Percentiles rank a stretch among this genome's conserved stretches.
These are phyloP conservation scores for Bufo gargarizans DNA, from an alignment of 2,113 vertebrate genomes.

Conservation along the genomic window DNA sequence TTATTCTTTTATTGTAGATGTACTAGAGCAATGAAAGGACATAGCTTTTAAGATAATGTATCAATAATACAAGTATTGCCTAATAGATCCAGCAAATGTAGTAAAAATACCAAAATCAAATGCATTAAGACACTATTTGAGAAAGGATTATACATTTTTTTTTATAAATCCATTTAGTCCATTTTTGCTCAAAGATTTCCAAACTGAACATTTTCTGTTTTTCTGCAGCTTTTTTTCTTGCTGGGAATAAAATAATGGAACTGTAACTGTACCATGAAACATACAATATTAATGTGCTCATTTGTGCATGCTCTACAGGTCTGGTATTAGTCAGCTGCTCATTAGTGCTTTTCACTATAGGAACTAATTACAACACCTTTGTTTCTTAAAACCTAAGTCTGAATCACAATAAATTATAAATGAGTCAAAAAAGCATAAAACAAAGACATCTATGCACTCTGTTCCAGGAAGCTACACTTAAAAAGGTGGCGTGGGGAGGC, in stretches of 20 bases:
- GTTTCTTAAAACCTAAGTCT: conserved; percentile 12
- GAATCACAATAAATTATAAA: not conserved
- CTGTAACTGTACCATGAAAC: not conserved
- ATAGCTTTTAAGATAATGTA: too few relatives aligned
- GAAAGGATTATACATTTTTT: not conserved
- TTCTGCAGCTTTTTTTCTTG: not conserved
- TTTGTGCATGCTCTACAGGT: not conserved
- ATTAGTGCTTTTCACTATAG: conserved; percentile 15
- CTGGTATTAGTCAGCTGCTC: not conserved
- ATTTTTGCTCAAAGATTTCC: not conserved
- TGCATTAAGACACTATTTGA: too few relatives aligned
- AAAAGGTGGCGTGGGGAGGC: not conserved
- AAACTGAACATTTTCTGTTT: not conserved
- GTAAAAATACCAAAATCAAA: too few relatives aligned
- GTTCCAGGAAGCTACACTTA: not conserved
- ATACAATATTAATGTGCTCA: not conserved
- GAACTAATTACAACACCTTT: conserved; percentile 35
- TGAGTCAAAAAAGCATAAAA: not conserved
- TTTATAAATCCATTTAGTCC: not conserved
- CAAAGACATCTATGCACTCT: not conserved
- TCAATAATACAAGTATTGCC: too few relatives aligned
- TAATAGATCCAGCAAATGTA: too few relatives aligned
- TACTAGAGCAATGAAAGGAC: too few relatives aligned
- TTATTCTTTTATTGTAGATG: too few relatives aligned
- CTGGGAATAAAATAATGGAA: not conserved